Conservation (phyloP, 2,888 invertebrate species). For the Leptinotarsa rubiginosa region DNA sequence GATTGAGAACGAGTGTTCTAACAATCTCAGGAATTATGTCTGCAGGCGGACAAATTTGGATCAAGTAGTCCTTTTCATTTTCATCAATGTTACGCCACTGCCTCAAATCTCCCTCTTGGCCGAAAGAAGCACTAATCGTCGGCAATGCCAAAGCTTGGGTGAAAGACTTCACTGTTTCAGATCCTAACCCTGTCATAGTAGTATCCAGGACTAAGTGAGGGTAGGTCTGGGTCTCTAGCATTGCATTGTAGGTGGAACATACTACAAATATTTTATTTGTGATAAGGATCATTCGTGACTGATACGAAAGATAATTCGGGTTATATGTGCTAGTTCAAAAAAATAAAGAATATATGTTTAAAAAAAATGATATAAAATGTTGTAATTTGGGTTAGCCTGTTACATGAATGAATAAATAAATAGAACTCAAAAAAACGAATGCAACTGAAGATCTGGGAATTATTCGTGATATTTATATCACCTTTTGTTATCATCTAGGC, state of each 20-base stretch:
- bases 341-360: no score
- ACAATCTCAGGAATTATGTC: conserved; percentile 88
- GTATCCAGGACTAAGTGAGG: conserved; percentile 87
- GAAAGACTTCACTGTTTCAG: conserved; percentile 88
- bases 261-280: conserved; percentile 67
- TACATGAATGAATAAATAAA: no score
- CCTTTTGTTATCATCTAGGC: no score
- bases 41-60: conserved; percentile 88
- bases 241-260: conserved; percentile 78
- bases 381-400: no score
- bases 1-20: conserved; percentile 81
- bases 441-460: no score
- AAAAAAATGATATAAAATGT: no score
- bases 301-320: not conserved
- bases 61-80: conserved; percentile 79
- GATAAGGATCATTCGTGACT: not conserved
- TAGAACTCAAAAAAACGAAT: no score
- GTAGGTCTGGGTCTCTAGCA: conserved; percentile 73
- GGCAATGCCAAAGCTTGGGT: conserved; percentile 83
- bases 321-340: no score
- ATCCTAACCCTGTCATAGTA: conserved; percentile 83
- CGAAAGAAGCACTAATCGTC: conserved; percentile 87
- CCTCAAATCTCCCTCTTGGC: conserved; percentile 84
- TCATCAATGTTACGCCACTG: conserved; percentile 83
- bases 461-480: no score